Evolutionary conservation across 2,888 invertebrate species (phyloP), one percentile per base, ranked within the genome.

Genomic region (Lepidocyrtinus sp.): DNA sequence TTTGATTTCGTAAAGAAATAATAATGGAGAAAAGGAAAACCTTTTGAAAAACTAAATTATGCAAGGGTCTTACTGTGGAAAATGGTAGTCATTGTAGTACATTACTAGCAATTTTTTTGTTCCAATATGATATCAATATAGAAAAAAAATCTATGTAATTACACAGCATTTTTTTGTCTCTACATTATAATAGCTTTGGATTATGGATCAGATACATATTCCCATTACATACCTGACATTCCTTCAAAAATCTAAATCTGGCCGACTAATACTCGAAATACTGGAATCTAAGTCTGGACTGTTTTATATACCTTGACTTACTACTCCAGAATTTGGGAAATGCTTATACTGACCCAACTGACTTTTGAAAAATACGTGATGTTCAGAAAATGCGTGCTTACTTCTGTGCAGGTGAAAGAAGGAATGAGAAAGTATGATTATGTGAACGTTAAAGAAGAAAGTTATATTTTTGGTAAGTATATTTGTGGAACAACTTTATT

Each of bases 201-300:
- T 7, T 36, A 17, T 24, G 15, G 9, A 25, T 26, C 12, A 15
- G 24, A 27, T 22, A 22, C 26, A 36, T 9, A 36, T 59, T 73
- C 64, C 26, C 73, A 73, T 75, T 75, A 67, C 74, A 67, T 75
- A 61, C 12, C 67, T 61, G n/a, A 61, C 46, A 70, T 70, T 70
- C 50, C 69, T 26, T 22, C 17, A 67, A 1, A 59, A 27, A 50
- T 17, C 50, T 63, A 22, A 12, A 36, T 12, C 12, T 12, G 36
- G 12, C 36, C 12, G 12, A 7, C 36, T 36, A 7, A 36, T 36
- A 12, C 5, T 36, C 36, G 12, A 5, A 36, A 12, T 36, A 5
- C 5, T 12, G 36, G 36, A 36, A 36, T 36, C 36, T 12, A 36
- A 36, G 12, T 7, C 12, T 36, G 12, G 7, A 21, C 50, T 22